Evolutionary conservation across 2,888 invertebrate species (phyloP), one percentile per base, ranked within the genome.

Genomic region (Apomyelois bistriatella): DNA sequence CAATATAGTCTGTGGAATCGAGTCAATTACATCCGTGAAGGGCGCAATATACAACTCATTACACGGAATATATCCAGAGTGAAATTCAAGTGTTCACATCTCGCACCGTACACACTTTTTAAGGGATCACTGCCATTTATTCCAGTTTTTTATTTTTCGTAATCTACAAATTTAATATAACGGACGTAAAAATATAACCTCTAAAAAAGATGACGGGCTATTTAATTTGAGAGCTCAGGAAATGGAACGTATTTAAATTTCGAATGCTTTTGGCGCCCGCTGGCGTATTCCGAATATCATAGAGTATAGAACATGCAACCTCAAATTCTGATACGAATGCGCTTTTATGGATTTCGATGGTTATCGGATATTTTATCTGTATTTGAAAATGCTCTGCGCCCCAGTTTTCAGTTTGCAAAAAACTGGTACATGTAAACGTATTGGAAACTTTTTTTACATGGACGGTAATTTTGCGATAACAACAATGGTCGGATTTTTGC

Each of bases 101-200:
- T 75, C 69, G 62, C 70, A 62, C 73, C 69, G 58, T 71, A 71
- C 70, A 72, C 70, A 70, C 72, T 79, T 80, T 79, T 76, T 76
- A 81, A 80, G 70, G 72, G 69, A 68, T 62, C 72, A 77, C 81
- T 81, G 77, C 77, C 80, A 74, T 82, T 84, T 82, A 82, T 83
- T 76, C 49, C 69, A 66, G 22, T 22, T 80, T 83, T 82, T 82
- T 82, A 79, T 81, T 80, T 78, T 81, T 79, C 77, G 79, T 79
- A 80, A 84, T 82, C 79, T 75, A 72, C 79, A 76, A 78, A 81
- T 81, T 82, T 84, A 80, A 83, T 82, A 84, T 79, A 66, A 75
- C 76, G 62, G 70, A 68, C 77, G 74, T 77, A 81, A 83, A 83
- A 82, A 81, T 77, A 76, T 74, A 68, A 67, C 73, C 65, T 65